Percentiles rank a stretch among this genome's conserved stretches.
Conservation (phyloP, 2,888 invertebrate species). For the Lepidonotus clava region DNA sequence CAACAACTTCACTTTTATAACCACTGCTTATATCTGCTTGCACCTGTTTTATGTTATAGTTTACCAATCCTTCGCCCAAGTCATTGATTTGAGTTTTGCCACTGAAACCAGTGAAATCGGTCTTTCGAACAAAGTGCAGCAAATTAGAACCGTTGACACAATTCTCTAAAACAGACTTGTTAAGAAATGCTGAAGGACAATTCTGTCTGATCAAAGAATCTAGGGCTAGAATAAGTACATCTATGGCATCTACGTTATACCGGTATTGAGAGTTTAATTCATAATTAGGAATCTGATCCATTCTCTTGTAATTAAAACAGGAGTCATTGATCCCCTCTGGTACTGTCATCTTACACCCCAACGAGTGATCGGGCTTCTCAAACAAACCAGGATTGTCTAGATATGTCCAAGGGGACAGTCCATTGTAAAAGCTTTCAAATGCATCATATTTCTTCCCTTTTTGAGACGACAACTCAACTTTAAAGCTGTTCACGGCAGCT, state of each 20-base stretch:
- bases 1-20: neutral
- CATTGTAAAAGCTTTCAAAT: neutral
- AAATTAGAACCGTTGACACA: conserved; percentile 66
- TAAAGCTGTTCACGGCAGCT: neutral
- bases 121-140: conserved; percentile 64
- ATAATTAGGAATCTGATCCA: neutral
- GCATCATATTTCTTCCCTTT: too few species aligned
- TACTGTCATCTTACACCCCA: neutral
- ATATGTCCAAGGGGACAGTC: neutral
- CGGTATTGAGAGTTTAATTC: neutral
- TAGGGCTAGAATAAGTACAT: conserved; percentile 68
- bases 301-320: neutral
- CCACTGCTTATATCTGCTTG: conserved; percentile 26
- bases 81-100: conserved; percentile 68
- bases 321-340: neutral
- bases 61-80: conserved; percentile 68
- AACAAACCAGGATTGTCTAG: neutral
- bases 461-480: neutral
- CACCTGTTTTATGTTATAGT: conserved; percentile 67
- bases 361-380: neutral
- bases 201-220: conserved; percentile 64
- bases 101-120: conserved; percentile 65
- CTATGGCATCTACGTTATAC: conserved; percentile 66
- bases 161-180: conserved; percentile 56
- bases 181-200: conserved; percentile 62